Base-by-base conservation (phyloP, 2,888 invertebrate genomes). In the Baccha elongata region DNA sequence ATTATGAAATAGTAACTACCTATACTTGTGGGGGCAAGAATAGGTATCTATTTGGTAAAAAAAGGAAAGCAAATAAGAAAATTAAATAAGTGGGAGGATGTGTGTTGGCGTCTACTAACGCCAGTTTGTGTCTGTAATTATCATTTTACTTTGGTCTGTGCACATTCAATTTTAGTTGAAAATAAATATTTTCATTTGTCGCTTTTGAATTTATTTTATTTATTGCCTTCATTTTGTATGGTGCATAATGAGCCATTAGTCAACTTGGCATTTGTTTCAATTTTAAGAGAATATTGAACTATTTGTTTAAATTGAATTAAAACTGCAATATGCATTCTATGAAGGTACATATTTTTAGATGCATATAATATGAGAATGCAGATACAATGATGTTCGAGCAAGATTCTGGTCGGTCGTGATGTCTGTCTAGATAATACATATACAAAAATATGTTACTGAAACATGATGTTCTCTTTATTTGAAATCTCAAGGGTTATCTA, bases 1-100 rank as follows among this genome's bases (percentile, higher is more conserved):
- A 75, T 75, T 81, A 81, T 81, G 71, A 81, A 76, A 81, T 71
- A 46, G 37, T 58, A 50, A 69, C 37, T 21, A 40, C n/a, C 17
- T 26, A 8, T 10, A 10, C 4, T 2, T 7, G 11, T 1, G 35
- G 21, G 15, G 19, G 32, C 3, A 19, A 26, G 67, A 29, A 29
- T 21, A 13, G 40, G 19, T 46, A 10, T 13, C 1, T 21, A 19
- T 58, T 32, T 58, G 58, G 21, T 65, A 53, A 44, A 23, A 46
- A 40, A 26, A 40, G 44, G 29, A 3, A 15, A 29, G 40, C 26
- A 13, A 65, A 21, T 37, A 48, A 23, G 37, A 37, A 62, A 40
- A 8, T 26, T 44, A 15, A 48, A 48, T 26, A 62, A 60, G 71
- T 68, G 79, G 67, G 74, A 80, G 53, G 48, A 60, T 52, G 26